Conservation (phyloP, 2,797 vertebrate species). For the Botia almorhae region DNA sequence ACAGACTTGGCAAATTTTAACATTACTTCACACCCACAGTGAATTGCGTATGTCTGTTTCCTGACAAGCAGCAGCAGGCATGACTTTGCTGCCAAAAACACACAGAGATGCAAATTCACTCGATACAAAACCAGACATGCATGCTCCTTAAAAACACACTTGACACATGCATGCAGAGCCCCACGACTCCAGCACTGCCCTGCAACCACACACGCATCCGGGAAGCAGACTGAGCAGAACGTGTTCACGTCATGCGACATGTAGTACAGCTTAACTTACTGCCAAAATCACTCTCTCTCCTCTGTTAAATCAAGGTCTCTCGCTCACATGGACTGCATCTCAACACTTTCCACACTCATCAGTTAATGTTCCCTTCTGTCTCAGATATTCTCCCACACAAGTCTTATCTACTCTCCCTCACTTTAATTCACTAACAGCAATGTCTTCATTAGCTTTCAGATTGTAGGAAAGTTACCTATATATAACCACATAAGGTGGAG, state of each 20-base stretch:
- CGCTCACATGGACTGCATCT: not conserved
- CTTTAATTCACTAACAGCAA: conserved; percentile 53
- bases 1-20: too few relatives aligned
- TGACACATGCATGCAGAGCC: conserved; percentile 24
- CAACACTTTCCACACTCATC: not conserved
- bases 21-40: not conserved
- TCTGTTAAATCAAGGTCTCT: not conserved
- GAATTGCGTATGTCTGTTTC: conserved; percentile 52
- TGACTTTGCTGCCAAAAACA: conserved; percentile 58
- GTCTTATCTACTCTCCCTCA: conserved; percentile 46
- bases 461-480: not conserved
- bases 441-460: conserved; percentile 46
- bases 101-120: conserved; percentile 51
- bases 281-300: not conserved
- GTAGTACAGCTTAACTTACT: not conserved
- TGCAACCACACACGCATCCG: conserved; percentile 35
- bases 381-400: conserved; percentile 29
- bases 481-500: not conserved
- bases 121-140: conserved; percentile 55
- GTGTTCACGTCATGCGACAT: not conserved
- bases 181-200: conserved; percentile 19
- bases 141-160: conserved; percentile 24
- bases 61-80: conserved; percentile 63
- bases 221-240: conserved; percentile 27
- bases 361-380: not conserved